Evolutionary conservation across 2,113 vertebrate species (phyloP), one percentile per base, ranked within the genome.

Genomic region (Callithrix jacchus): DNA sequence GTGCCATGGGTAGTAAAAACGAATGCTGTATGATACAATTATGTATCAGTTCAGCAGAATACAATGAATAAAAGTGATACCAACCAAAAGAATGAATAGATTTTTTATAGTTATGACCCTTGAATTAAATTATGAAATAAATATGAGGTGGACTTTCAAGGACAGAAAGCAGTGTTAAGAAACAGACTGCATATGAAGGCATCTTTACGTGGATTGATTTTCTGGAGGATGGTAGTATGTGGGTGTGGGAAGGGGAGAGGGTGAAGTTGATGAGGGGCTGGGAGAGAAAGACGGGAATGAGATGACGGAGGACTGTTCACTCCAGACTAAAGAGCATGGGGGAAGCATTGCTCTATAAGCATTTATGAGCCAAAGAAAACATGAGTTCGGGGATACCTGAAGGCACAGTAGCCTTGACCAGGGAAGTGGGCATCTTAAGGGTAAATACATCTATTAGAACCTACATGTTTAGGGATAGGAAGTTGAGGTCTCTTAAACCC

Each of bases 241-340:
- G 30, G 23, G 16, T 35, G 8, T 11, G 6, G 8, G 1, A 18
- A 3, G 2, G 1, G 1, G 4, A 37, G 30, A 61, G 35, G n/a
- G n/a, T 27, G 11, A 49, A 18, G 3, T 30, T 64, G 61, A 32
- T 16, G 40, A 42, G 8, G 23, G 9, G 21, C 20, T 13, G 6
- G 17, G 30, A 20, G 61, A 49, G n/a, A 70, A 21, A 47, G 4
- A 12, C 6, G 5, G 37, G 27, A 7, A 18, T 84, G 47, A 70
- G 27, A 49, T 54, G 10, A 27, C 4, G 2, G 23, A 42, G 1
- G 13, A 35, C 21, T 32, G 47, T 52, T 23, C 18, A 74, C 5
- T 8, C 2, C 30, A 81, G 8, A 47, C 6, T 82, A 35, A 18
- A 42, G 47, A 42, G 4, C 14, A 9, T 0, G 1, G 32, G 49